Percentiles rank a stretch among this genome's conserved stretches.
Conservation (phyloP, 2,888 invertebrate genomes). For the Drosophila engyochracea region DNA sequence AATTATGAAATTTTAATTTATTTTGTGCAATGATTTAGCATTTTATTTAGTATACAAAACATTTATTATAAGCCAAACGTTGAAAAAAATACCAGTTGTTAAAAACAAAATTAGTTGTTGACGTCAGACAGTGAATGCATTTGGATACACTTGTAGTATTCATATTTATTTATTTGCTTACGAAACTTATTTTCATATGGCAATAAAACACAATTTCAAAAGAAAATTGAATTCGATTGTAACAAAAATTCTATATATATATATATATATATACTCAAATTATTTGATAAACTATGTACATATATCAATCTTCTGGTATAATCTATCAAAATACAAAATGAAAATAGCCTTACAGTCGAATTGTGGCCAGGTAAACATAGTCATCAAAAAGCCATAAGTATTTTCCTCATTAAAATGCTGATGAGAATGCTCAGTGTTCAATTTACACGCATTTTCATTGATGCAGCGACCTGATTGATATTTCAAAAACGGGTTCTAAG, state of each 20-base stretch:
- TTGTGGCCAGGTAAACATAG: not conserved
- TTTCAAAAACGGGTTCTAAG: slow-evolving; percentile 27
- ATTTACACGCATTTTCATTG: slow-evolving; percentile 13
- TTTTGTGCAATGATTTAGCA: not conserved
- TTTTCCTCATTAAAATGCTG: not conserved
- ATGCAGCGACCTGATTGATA: slow-evolving; percentile 4
- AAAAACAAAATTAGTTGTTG: not conserved
- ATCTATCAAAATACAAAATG: not conserved
- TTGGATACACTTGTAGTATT: slow-evolving; percentile 9
- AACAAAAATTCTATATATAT: not conserved
- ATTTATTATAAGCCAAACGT: not conserved
- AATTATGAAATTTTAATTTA: not conserved
- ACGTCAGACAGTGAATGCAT: slow-evolving; percentile 42
- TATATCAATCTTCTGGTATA: not conserved
- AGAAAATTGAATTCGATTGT: not conserved
- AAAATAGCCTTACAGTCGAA: not conserved
- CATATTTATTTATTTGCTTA: slow-evolving; percentile 9
- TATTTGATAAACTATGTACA: no score
- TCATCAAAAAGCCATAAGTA: not conserved
- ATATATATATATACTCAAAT: no score
- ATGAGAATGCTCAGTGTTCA: slow-evolving; percentile 15
- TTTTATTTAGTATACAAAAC: not conserved
- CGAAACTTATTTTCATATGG: not conserved
- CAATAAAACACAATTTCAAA: slow-evolving; percentile 4
- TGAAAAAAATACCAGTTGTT: not conserved